A percentile compares a stretch with the other conserved stretches of the same genome.
phyloP scores from a whole-genome alignment of 1,140 invertebrate species.

The Ips typographus region DNA sequence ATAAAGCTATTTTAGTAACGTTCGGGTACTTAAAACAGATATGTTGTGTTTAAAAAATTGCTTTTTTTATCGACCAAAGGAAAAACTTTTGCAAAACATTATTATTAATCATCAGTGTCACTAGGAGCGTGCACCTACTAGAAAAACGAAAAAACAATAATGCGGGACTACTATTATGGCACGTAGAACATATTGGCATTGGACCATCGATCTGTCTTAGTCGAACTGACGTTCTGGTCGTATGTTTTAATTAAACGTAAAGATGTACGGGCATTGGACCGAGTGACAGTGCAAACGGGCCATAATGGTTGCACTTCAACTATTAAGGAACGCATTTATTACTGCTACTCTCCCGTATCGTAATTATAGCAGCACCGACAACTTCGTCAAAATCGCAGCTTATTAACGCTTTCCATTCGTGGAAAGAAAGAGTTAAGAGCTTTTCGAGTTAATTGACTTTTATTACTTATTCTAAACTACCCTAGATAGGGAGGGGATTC shows the following conservation, averaged over 20 bases:
- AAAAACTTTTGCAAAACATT: no score
- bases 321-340: constrained; percentile 49
- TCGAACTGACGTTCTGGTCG: constrained; percentile 34
- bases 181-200: background rate
- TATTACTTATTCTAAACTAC: background rate
- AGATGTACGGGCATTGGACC: constrained; percentile 45
- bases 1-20: no score
- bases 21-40: no score
- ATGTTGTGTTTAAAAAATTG: no score
- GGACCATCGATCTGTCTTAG: constrained; percentile 28
- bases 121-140: no score
- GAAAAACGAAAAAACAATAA: no score
- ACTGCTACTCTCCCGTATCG: constrained; percentile 24
- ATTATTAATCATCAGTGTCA: no score
- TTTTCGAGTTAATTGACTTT: constrained; percentile 7
- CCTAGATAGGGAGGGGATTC: no score
- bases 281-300: constrained; percentile 47
- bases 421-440: constrained; percentile 6
- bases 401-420: constrained; percentile 5
- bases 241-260: constrained; percentile 48
- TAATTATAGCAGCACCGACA: constrained; percentile 21
- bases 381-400: constrained; percentile 23
- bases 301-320: constrained; percentile 49
- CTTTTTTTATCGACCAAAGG: no score
- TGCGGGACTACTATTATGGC: no score